Conservation (phyloP, 2,797 vertebrate species). For the Schizopygopsis malacanthus region DNA sequence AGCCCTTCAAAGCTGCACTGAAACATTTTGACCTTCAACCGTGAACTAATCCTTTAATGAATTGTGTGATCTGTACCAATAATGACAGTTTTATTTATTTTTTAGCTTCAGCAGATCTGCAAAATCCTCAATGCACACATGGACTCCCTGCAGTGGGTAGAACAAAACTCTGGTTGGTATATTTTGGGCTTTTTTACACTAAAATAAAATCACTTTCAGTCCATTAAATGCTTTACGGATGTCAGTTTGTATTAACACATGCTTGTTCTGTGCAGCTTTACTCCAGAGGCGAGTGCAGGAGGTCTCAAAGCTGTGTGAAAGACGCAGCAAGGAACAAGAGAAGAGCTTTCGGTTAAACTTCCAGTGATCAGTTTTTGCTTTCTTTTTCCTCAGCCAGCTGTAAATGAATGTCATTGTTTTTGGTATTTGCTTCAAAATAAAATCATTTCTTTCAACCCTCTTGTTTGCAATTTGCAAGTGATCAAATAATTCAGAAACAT, state of each 20-base stretch:
- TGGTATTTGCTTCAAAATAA: constrained; percentile 52
- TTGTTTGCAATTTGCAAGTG: not conserved
- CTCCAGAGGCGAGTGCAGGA: constrained; percentile 95
- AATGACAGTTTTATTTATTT: constrained; percentile 20
- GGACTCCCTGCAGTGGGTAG: constrained; percentile 93
- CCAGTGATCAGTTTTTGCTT: constrained; percentile 72
- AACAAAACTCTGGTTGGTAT: constrained; percentile 86
- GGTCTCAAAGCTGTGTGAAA: constrained; percentile 89
- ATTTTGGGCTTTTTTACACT: not conserved
- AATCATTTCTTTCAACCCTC: constrained; percentile 34
- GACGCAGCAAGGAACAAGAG: constrained; percentile 92
- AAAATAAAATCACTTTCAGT: not conserved
- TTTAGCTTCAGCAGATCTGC: constrained; percentile 91
- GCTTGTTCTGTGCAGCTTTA: constrained; percentile 73
- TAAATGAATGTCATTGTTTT: constrained; percentile 48
- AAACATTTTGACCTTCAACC: no score
- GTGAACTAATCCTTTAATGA: no score
- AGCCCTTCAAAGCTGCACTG: no score
- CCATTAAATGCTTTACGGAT: not conserved
- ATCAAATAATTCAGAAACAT: not conserved
- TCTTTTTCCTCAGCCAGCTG: not conserved
- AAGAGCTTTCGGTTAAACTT: constrained; percentile 89
- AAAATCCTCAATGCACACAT: constrained; percentile 93
- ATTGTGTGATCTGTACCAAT: not conserved
- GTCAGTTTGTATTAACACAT: not conserved